A percentile compares a stretch with the other conserved stretches of the same genome.
These are phyloP conservation scores for Scophthalmus maximus DNA, from an alignment of 2,113 vertebrate genomes.

Conservation along the genomic window DNA sequence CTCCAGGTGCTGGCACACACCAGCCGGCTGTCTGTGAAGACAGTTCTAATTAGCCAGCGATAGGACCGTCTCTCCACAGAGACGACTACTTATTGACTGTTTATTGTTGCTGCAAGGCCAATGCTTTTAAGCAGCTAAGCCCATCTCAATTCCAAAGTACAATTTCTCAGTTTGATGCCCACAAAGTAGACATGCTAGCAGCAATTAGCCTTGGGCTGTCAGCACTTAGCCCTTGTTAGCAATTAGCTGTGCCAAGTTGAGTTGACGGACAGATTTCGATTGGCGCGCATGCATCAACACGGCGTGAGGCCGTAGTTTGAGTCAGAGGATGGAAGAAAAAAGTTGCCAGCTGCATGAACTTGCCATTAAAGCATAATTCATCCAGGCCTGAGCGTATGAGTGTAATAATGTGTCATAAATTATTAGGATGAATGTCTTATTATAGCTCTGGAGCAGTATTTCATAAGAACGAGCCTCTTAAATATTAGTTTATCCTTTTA, in stretches of 20 bases:
- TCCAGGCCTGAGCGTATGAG: constrained; percentile 53
- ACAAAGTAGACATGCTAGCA: constrained; percentile 65
- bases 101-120: constrained; percentile 70
- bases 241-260: constrained; percentile 62
- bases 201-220: constrained; percentile 74
- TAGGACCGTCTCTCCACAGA: constrained; percentile 62
- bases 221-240: constrained; percentile 69
- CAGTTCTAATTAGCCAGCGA: constrained; percentile 66
- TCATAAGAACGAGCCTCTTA: constrained; percentile 61
- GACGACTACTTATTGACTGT: constrained; percentile 74
- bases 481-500: constrained; percentile 77
- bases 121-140: constrained; percentile 57
- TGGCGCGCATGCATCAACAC: constrained; percentile 24
- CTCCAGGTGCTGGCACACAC: constrained; percentile 50
- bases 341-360: constrained; percentile 59
- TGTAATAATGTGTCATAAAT: constrained; percentile 71
- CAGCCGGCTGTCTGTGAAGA: constrained; percentile 61
- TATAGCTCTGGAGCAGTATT: constrained; percentile 61
- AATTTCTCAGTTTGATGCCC: constrained; percentile 71
- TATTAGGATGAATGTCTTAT: constrained; percentile 65
- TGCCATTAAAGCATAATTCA: constrained; percentile 61
- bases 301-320: constrained; percentile 27
- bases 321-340: constrained; percentile 41
- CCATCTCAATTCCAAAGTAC: constrained; percentile 55
- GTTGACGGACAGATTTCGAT: constrained; percentile 50